Conservation (phyloP, 2,888 invertebrate genomes). For the Lymantria monacha region DNA sequence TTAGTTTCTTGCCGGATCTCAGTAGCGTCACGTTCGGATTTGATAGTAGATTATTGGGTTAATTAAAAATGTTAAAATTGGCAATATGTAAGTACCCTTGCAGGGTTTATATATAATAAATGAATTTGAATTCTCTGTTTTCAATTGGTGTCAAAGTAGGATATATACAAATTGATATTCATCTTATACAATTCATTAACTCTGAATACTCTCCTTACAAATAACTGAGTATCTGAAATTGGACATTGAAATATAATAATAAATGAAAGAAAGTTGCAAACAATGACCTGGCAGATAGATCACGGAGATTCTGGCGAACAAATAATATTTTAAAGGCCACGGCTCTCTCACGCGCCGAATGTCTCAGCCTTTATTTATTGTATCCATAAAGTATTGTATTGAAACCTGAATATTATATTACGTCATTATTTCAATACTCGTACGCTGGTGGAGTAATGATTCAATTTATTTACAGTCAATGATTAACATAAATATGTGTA, state of each 20-base stretch:
- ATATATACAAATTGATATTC: no score
- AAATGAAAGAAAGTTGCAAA: slow-evolving; percentile 32
- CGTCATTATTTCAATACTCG: neutral
- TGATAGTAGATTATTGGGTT: no score
- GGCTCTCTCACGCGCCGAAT: slow-evolving; percentile 37
- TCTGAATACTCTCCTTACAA: no score
- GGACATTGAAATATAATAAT: neutral
- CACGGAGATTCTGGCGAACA: slow-evolving; percentile 22
- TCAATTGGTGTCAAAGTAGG: no score
- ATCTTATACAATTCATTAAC: no score
- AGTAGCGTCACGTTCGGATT: no score
- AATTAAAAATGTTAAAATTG: no score
- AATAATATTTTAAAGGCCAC: slow-evolving; percentile 40
- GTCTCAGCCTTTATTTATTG: slow-evolving; percentile 38
- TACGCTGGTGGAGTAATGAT: neutral
- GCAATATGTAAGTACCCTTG: no score
- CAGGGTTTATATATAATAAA: no score
- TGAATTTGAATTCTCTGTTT: no score
- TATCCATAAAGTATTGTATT: neutral
- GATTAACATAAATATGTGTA: neutral
- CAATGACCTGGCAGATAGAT: slow-evolving; percentile 31
- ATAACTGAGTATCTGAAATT: neutral
- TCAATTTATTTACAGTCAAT: neutral
- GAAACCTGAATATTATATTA: neutral
- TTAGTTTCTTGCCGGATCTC: no score